Base-by-base conservation (phyloP, 2,113 vertebrate species). In the Daphoenositta chrysoptera region DNA sequence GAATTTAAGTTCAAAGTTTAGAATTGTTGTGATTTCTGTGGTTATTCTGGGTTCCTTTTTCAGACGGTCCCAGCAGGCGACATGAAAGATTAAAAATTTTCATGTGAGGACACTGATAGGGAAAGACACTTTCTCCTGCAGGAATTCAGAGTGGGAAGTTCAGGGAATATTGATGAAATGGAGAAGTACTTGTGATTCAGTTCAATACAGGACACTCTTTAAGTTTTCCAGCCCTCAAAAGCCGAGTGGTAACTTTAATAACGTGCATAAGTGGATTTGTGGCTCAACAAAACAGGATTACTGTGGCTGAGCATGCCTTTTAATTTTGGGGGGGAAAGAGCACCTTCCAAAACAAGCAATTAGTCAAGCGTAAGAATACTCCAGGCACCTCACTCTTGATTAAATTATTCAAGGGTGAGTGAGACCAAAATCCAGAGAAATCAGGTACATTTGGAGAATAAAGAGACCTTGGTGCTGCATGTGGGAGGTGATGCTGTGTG, bases 1-100 rank as follows among this genome's bases (percentile, higher is more conserved):
- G 73, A 65, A 83, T 93, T 95, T 64, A 70, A 73, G 70, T 75
- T 91, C 71, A n/a, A 40, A 89, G 45, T 92, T 92, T 63, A 83
- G 75, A 88, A 56, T 60, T 89, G 47, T 63, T 92, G 68, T 69
- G 79, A 88, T 90, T 65, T 13, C 83, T 89, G 33, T 44, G 68
- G 79, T 71, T 95, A 79, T 86, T 95, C 53, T 77, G 63, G 45
- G 71, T 20, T 92, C 61, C 23, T 82, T 84, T 83, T 48, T 69
- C 68, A 73, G 75, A 60, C 21, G 6, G 58, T 88, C 89, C 70
- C 87, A 84, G 87, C 54, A 89, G 93, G 85, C 47, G 0, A 72
- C 63, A 71, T 85, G 72, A 86, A 93, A 87, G 60, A 87, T 94
- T 88, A 87, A 94, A 64, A 20, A 45, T 63, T 24, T 69, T 64